These are phyloP conservation scores for Ctenochaetus hawaiiensis DNA, from an alignment of 2,797 vertebrate species.

Conservation along the genomic window DNA sequence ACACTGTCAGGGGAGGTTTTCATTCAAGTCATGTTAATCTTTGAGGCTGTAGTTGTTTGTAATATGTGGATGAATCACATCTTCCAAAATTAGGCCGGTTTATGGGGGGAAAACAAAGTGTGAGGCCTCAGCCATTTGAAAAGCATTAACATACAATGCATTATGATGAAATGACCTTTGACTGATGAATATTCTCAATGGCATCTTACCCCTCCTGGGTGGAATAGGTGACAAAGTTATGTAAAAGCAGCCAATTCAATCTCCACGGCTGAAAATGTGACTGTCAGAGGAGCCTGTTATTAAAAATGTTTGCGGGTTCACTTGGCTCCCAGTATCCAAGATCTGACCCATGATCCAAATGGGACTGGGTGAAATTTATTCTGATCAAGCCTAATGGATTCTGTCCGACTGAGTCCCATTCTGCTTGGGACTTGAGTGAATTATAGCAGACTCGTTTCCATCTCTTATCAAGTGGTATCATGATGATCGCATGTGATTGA, in stretches of 20 bases:
- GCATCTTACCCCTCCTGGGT: background rate
- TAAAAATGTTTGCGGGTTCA: background rate
- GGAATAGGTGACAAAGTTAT: background rate
- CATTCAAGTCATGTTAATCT: background rate
- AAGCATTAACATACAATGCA: slow-evolving; percentile 4
- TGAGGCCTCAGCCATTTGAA: background rate
- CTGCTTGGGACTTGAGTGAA: background rate
- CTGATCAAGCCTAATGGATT: background rate
- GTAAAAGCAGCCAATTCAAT: background rate
- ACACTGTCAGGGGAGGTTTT: background rate
- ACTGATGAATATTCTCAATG: slow-evolving; percentile 11
- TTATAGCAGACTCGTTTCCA: background rate
- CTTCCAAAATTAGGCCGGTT: background rate
- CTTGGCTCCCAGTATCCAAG: background rate
- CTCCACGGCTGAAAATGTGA: background rate
- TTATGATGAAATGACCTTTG: slow-evolving; percentile 22
- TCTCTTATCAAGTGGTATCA: background rate
- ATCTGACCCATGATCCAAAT: background rate
- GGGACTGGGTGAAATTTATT: background rate
- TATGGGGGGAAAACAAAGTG: background rate
- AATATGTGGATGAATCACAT: slow-evolving; percentile 19
- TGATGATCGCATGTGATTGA: background rate
- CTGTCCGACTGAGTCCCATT: background rate
- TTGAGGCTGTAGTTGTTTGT: background rate
- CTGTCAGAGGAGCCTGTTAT: background rate